phyloP scores from a whole-genome alignment of 2,888 invertebrate species.

The Omphaloscelis lunosa region DNA sequence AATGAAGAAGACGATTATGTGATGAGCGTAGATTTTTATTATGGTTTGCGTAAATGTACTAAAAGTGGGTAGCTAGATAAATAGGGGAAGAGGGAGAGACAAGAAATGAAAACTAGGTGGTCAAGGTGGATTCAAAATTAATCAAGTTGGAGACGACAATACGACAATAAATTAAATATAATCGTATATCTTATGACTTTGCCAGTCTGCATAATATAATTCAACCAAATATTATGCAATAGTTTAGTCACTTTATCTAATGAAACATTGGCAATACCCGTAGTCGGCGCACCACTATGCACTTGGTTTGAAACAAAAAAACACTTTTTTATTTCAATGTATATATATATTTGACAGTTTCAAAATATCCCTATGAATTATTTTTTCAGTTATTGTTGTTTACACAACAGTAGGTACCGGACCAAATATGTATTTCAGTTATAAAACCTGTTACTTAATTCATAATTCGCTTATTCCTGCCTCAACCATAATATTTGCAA shows the following conservation, averaged over 20 bases:
- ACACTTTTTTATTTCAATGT: no score
- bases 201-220: not conserved
- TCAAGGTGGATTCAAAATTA: not conserved
- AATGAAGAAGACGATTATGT: no score
- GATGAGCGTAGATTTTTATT: no score
- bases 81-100: no score
- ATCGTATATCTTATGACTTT: not conserved
- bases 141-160: not conserved
- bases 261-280: not conserved
- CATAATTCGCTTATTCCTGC: constrained; percentile 10
- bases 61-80: no score
- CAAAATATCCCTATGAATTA: not conserved
- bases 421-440: constrained; percentile 5
- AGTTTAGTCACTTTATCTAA: not conserved
- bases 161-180: no score
- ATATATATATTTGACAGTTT: not conserved
- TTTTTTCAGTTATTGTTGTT: not conserved
- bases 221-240: not conserved
- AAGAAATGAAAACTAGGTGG: no score
- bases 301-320: not conserved
- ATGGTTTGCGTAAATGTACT: no score
- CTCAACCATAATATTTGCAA: constrained; percentile 17
- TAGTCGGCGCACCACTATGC: not conserved
- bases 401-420: not conserved
- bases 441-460: constrained; percentile 37